Evolutionary conservation across 2,113 vertebrate genomes (phyloP), one percentile per base, ranked within the genome.

Genomic region (Pongo pygmaeus): DNA sequence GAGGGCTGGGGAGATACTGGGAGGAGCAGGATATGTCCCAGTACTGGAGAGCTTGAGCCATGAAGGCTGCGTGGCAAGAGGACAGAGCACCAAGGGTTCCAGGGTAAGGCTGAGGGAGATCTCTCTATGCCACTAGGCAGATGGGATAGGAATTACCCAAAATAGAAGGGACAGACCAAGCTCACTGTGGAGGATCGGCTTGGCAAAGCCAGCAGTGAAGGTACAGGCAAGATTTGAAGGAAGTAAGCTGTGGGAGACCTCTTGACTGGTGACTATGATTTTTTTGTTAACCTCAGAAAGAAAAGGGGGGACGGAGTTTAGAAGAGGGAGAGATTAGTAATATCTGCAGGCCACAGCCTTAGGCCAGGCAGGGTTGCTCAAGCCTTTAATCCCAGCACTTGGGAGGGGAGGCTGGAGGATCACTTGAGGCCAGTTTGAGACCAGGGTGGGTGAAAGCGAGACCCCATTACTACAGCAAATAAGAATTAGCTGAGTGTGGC

Each of bases 1-100:
- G 69, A 57, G 55, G 86, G 4, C 59, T 4, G 1, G 52, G 81
- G 22, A 10, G 43, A 50, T 55, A 22, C 57, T 16, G n/a, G n/a
- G 50, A 50, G 22, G 52, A 22, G 6, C n/a, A 50, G 40, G 10
- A 40, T 84, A 32, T 81, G 52, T 18, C 74, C 35, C 13, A 0
- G n/a, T 0, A 0, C 0, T 35, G 0, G 35, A 25, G 80, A 16
- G 11, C 30, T 74, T 27, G n/a, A 48, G 46, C 81, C 11, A 11
- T 32, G 30, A 69, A 50, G 70, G n/a, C 61, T 1, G 17, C 4
- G 0, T 85, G 91, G 22, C 46, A 20, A 0, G 22, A 74, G 69
- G 25, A 35, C 43, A 5, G 57, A 40, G 70, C 48, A 25, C 70
- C 2, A 4, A 9, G 52, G n/a, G 16, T 8, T 1, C 75, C 9